A percentile compares a stretch with the other conserved stretches of the same genome.
phyloP scores from a whole-genome alignment of 2,113 vertebrate species.

The Prionailurus bengalensis region DNA sequence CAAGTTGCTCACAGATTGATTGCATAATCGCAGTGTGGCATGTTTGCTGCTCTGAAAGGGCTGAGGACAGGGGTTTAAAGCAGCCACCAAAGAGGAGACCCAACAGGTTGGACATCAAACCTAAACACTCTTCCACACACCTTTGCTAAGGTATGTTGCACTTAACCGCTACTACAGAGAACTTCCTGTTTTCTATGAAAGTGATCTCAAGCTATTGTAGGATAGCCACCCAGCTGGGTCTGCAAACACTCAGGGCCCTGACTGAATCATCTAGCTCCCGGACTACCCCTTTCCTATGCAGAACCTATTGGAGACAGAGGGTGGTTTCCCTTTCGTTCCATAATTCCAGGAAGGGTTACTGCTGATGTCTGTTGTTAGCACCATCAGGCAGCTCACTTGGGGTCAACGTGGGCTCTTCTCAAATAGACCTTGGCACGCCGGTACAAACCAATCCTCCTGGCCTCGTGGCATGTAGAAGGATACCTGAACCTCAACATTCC shows the following conservation, averaged over 20 bases:
- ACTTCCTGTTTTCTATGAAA: conserved; percentile 72
- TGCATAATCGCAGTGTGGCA: not conserved
- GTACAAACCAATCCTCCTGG: not conserved
- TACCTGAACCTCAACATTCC: not conserved
- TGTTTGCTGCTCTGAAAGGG: not conserved
- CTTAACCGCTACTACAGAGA: not conserved
- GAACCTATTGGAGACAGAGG: not conserved
- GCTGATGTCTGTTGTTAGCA: not conserved
- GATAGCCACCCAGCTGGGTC: not conserved
- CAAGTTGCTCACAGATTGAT: not conserved
- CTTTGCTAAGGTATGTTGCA: not conserved
- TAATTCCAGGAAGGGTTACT: not conserved
- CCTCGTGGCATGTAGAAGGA: not conserved
- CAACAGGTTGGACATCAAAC: not conserved
- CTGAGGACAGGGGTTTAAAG: not conserved
- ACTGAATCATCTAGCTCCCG: not conserved
- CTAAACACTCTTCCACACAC: not conserved
- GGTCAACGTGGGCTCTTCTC: not conserved
- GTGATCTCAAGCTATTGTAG: not conserved
- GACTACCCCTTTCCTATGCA: too few species aligned
- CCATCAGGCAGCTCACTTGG: not conserved
- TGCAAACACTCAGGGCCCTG: not conserved
- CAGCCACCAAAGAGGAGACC: not conserved
- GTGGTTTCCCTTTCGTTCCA: not conserved
- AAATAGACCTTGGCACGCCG: not conserved